Conservation (phyloP, 2,113 vertebrate genomes). For the Ploceus nigricollis region DNA sequence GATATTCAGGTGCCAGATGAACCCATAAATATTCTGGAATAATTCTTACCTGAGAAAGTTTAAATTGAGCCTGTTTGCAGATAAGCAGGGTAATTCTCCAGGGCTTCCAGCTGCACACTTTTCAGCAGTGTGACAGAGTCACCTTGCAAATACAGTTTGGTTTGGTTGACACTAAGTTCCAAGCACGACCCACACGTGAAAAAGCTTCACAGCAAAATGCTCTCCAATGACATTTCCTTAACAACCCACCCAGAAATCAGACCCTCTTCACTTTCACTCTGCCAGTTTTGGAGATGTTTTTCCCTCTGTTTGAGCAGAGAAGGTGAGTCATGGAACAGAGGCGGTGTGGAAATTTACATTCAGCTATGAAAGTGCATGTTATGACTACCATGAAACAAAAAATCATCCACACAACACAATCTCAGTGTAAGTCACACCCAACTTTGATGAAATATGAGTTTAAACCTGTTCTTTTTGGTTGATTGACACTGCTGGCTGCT, state of each 20-base stretch:
- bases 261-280: background rate
- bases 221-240: fast-evolving
- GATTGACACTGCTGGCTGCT: background rate
- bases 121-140: background rate
- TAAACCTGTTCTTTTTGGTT: background rate
- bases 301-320: background rate
- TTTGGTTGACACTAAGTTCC: background rate
- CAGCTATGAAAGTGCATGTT: background rate
- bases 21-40: background rate
- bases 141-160: background rate
- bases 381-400: background rate
- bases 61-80: background rate
- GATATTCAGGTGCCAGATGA: background rate
- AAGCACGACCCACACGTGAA: fast-evolving
- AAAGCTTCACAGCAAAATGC: background rate
- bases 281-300: background rate
- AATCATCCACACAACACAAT: background rate
- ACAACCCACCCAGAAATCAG: background rate
- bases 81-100: background rate
- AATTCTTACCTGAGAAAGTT: background rate
- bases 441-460: background rate
- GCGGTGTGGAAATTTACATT: background rate
- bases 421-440: background rate
- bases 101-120: background rate
- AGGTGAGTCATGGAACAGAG: conserved; percentile 7